Base-by-base conservation (phyloP, 1,140 invertebrate species). In the Sitophilus oryzae region DNA sequence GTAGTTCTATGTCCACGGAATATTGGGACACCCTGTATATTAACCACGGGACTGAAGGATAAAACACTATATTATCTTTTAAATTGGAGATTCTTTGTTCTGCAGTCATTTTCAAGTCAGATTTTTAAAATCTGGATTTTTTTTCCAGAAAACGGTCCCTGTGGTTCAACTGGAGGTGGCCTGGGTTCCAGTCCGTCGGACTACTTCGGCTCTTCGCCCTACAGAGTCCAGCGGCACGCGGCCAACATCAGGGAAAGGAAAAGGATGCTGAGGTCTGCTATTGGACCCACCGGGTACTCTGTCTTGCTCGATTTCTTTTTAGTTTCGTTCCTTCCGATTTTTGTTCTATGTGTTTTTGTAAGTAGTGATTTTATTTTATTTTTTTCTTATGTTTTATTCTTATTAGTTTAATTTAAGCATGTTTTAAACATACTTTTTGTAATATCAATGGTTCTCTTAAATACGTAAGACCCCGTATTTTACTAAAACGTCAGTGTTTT, bases 161-260 rank as follows among this genome's bases (percentile, higher is more conserved):
- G 67, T 43, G 59, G 63, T 59, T 74, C 63, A 2, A 62, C 54
- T 16, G 52, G 62, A 10, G 48, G 56, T n/a, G 52, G 60, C 22
- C 37, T 59, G 6, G 69, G 73, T 43, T 75, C 73, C 25, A 30
- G 25, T 30, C 25, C 25, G 2, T 73, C 70, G 3, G 77, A 77
- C 52, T 76, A 77, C 46, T 82, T 80, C 53, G 79, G 80, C 10
- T 84, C 86, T 0, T 87, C 86, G 4, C 89, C 86, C 0, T 92
- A 92, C 73, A 80, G 90, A 62, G 86, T 91, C 37, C 90, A 93
- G 70, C 77, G 91, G 52, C 89, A 92, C 61, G 89, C 91, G 1
- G 92, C 93, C 30, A 96, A 93, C 74, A 88, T 96, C 44, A 79
- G 94, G 35, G 94, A 98, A 77, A 79, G 93, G 64, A 93, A 93